Evolutionary conservation across 2,797 vertebrate genomes (phyloP).

Genomic region (Sarcoramphus papa): DNA sequence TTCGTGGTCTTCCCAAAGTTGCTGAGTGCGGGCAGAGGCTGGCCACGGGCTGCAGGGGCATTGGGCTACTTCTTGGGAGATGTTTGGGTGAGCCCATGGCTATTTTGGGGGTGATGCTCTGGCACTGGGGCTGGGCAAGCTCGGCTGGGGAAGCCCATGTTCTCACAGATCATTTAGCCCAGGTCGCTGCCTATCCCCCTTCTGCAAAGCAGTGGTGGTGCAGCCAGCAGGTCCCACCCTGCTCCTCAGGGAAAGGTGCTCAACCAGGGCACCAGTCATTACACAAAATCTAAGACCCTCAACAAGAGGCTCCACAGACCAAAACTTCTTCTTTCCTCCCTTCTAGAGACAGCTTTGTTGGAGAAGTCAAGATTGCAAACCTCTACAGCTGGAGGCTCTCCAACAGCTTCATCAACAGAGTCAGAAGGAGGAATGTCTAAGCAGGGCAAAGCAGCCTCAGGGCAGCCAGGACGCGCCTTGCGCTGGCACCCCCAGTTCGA

Average conservation of each 20-base stretch:
- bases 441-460: neutral
- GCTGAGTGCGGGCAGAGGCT: neutral
- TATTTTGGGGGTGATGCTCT: neutral
- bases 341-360: neutral
- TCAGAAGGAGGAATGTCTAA: neutral
- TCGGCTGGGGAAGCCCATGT: neutral
- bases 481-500: neutral
- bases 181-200: neutral
- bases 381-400: neutral
- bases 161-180: neutral
- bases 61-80: neutral
- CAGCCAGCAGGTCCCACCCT: neutral
- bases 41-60: fast-evolving
- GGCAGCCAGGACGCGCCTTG: fast-evolving
- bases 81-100: neutral
- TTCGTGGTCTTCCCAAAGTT: neutral
- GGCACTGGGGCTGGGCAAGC: neutral
- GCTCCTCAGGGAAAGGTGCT: neutral
- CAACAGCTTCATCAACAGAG: neutral
- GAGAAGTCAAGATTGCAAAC: neutral
- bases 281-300: neutral
- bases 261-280: fast-evolving
- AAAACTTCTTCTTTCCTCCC: neutral
- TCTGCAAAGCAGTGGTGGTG: neutral
- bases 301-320: fast-evolving